These are phyloP conservation scores for Chromobotia macracanthus DNA, from an alignment of 2,797 vertebrate genomes.

Conservation along the genomic window DNA sequence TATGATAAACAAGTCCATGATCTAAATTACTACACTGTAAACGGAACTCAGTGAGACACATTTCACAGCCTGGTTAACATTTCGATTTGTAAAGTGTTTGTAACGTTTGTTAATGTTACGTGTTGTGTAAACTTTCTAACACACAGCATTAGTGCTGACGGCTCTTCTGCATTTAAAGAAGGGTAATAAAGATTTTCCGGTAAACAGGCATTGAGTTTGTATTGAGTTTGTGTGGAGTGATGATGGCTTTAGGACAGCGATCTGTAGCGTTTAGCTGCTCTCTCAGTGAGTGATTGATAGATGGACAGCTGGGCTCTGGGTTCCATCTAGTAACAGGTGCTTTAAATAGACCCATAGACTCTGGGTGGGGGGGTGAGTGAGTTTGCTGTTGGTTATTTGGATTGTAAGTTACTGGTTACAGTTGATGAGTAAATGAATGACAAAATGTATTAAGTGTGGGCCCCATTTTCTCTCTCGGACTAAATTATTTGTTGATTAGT, in stretches of 20 bases:
- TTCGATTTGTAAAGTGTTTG: no score
- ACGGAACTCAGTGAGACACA: no score
- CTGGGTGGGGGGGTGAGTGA: constrained; percentile 25
- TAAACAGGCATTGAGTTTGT: background rate
- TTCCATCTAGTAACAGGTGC: constrained; percentile 72
- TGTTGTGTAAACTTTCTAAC: no score
- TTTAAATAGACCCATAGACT: constrained; percentile 72
- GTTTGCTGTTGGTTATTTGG: constrained; percentile 13
- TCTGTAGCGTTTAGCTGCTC: constrained; percentile 16
- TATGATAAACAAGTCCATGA: no score
- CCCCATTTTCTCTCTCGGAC: background rate
- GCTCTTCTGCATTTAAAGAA: no score
- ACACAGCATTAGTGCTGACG: no score
- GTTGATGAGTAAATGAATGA: background rate
- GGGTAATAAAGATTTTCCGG: no score
- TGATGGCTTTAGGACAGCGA: constrained; percentile 15
- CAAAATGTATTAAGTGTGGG: background rate
- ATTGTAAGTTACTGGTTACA: constrained; percentile 11
- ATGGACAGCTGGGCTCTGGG: constrained; percentile 76
- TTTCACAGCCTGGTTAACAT: no score
- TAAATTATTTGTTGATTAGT: no score
- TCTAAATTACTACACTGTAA: no score
- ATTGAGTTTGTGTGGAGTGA: background rate
- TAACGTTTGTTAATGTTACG: no score
- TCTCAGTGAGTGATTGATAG: constrained; percentile 72